These are phyloP conservation scores for Oreochromis mossambicus DNA, from an alignment of 2,797 vertebrate genomes.

Conservation along the genomic window DNA sequence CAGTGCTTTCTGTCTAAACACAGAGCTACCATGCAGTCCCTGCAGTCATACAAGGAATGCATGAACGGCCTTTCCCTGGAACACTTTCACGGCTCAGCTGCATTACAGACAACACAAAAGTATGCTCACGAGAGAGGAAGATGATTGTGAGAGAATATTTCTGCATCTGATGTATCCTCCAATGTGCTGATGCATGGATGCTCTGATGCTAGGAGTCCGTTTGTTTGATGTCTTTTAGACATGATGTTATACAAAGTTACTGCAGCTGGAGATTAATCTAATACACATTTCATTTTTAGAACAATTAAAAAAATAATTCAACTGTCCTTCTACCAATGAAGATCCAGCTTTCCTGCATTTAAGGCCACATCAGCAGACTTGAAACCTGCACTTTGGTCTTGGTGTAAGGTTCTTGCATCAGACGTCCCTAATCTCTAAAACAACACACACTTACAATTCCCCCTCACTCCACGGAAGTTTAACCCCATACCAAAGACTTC, in stretches of 20 bases:
- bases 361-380: neutral
- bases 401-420: conserved; percentile 20
- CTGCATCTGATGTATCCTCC: neutral
- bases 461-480: conserved; percentile 14
- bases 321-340: neutral
- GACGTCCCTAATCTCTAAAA: conserved; percentile 52
- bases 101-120: neutral
- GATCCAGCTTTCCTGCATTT: neutral
- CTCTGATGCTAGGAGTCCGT: neutral
- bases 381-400: conserved; percentile 45
- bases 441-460: conserved; percentile 14
- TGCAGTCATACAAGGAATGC: conserved; percentile 43
- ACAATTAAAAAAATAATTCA: neutral
- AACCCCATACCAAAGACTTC: conserved; percentile 47
- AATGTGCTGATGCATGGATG: neutral
- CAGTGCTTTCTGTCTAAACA: conserved; percentile 69
- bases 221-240: neutral
- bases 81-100: conserved; percentile 10
- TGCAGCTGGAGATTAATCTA: neutral
- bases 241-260: neutral
- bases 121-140: neutral
- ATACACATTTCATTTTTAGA: neutral
- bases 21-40: conserved; percentile 25
- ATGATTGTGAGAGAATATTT: neutral
- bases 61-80: conserved; percentile 16